Percentiles rank a stretch among this genome's conserved stretches.
Evolutionary conservation across 1,140 invertebrate species (phyloP).

Genomic region (Ceratosolen fusciceps): DNA sequence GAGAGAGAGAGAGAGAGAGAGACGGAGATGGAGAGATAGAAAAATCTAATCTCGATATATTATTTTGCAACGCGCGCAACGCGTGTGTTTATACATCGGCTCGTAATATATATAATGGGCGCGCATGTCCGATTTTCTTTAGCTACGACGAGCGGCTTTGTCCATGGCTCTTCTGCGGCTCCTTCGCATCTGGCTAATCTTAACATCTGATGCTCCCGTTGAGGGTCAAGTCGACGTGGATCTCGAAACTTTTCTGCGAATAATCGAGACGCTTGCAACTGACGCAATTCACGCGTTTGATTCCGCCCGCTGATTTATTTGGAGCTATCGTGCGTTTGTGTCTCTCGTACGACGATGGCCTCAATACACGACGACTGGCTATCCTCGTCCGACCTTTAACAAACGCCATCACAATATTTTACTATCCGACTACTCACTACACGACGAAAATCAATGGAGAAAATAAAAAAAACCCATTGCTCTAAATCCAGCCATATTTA

Average conservation of each 20-base stretch:
- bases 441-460: neutral
- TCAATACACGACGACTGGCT: too few relatives aligned
- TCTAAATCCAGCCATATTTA: neutral
- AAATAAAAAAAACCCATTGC: neutral
- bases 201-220: neutral
- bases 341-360: neutral
- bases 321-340: neutral
- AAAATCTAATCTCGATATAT: too few relatives aligned
- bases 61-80: too few relatives aligned
- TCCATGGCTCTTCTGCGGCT: neutral
- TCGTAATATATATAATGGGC: neutral
- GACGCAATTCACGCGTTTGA: conserved; percentile 4
- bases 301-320: neutral
- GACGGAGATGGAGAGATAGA: too few relatives aligned
- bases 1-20: too few relatives aligned
- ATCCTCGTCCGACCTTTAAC: neutral
- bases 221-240: neutral
- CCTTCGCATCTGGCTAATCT: neutral
- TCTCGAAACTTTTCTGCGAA: neutral
- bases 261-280: neutral
- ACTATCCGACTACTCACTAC: neutral
- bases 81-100: neutral
- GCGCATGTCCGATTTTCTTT: neutral
- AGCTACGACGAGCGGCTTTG: neutral
- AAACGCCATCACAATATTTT: neutral